Percentiles rank a stretch among this genome's conserved stretches.
Evolutionary conservation across 2,888 invertebrate species (phyloP).

Genomic region (Tenthredo distinguenda): DNA sequence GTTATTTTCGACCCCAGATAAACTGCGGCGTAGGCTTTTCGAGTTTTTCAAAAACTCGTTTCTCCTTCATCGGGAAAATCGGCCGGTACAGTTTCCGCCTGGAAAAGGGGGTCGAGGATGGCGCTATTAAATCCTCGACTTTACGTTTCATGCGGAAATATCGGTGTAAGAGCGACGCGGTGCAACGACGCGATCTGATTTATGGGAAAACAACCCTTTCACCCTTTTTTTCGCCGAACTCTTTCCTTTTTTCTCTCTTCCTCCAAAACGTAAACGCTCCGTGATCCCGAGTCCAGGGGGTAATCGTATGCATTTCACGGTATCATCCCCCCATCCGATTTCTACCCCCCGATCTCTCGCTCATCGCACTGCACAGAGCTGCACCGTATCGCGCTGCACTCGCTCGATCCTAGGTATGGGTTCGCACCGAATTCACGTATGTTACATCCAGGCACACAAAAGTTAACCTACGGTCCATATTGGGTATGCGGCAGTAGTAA

Average conservation of each 20-base stretch:
- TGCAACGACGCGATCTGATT: conserved; percentile 61
- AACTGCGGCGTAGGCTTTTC: no score
- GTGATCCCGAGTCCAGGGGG: neutral
- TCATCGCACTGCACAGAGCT: neutral
- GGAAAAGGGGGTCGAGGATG: neutral
- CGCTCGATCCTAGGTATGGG: neutral
- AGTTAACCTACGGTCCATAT: no score
- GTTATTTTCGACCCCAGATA: neutral
- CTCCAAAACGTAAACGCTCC: neutral
- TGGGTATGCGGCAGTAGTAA: neutral
- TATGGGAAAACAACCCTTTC: conserved; percentile 66
- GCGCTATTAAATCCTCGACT: neutral
- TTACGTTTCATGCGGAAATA: neutral
- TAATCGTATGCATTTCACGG: conserved; percentile 48
- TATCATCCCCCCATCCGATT: neutral
- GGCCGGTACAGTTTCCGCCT: neutral
- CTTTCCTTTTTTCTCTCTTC: conserved; percentile 61
- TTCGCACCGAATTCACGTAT: no score
- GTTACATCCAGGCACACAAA: no score
- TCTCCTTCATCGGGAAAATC: neutral
- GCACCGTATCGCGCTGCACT: neutral
- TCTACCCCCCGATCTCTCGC: neutral
- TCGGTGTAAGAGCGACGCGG: neutral
- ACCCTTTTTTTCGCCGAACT: neutral
- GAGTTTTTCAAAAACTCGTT: neutral